A percentile compares a stretch with the other conserved stretches of the same genome.
Conservation (phyloP, 2,797 vertebrate genomes). For the Pelochelys cantorii region DNA sequence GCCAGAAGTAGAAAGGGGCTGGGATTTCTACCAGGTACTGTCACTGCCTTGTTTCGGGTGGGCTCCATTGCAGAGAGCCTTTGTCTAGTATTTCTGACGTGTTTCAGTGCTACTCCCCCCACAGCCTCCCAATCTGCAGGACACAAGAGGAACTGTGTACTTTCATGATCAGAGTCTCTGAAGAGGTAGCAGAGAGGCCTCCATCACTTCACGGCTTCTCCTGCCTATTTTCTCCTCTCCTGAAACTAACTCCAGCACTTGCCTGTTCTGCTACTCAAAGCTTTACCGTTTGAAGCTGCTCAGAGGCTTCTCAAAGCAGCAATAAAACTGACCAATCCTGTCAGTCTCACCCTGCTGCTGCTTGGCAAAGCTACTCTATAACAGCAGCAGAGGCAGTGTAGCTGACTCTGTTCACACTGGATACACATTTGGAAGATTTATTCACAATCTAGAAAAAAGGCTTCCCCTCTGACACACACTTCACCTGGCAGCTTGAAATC, state of each 20-base stretch:
- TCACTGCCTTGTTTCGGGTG: not conserved
- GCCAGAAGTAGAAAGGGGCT: not conserved
- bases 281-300: not conserved
- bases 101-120: not conserved
- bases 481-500: not conserved
- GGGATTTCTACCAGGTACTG: not conserved
- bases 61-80: not conserved
- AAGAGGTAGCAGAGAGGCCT: constrained; percentile 1
- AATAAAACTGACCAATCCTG: not conserved
- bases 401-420: not conserved
- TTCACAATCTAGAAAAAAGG: not conserved
- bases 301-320: not conserved
- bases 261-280: not conserved
- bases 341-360: not conserved
- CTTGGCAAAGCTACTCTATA: not conserved
- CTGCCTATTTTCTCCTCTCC: constrained; percentile 1
- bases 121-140: not conserved
- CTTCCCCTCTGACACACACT: not conserved
- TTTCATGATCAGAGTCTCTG: constrained; percentile 3
- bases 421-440: not conserved
- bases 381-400: not conserved
- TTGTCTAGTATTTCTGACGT: not conserved
- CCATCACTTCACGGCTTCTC: not conserved
- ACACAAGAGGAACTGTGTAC: not conserved
- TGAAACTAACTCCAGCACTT: not conserved